Evolutionary conservation across 2,888 invertebrate species (phyloP).

Genomic region (Eupithecia dodoneata): DNA sequence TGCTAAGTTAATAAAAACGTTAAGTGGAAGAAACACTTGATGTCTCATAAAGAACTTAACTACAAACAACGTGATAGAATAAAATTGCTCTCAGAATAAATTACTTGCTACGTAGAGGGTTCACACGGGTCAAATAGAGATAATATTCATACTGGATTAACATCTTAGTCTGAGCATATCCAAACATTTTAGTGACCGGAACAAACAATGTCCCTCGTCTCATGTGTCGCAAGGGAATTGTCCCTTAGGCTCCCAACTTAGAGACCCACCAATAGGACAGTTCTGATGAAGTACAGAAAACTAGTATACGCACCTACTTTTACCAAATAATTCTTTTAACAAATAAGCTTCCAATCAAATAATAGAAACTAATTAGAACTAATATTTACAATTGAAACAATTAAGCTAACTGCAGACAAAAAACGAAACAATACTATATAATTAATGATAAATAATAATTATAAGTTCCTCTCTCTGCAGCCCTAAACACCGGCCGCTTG

Average conservation of each 20-base stretch:
- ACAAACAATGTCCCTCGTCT: conserved; percentile 50
- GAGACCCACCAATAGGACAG: background rate
- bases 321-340: too few relatives aligned
- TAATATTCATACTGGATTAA: conserved; percentile 34
- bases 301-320: background rate
- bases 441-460: too few relatives aligned
- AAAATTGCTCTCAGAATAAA: background rate
- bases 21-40: background rate
- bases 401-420: too few relatives aligned
- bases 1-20: background rate
- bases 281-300: background rate
- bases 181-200: conserved; percentile 50
- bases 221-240: conserved; percentile 26
- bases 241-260: conserved; percentile 9
- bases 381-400: too few relatives aligned
- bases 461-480: too few relatives aligned
- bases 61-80: conserved; percentile 2
- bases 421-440: too few relatives aligned
- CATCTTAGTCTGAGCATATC: conserved; percentile 42
- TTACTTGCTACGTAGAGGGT: conserved; percentile 18
- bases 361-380: too few relatives aligned
- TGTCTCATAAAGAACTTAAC: background rate
- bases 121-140: conserved; percentile 31
- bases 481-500: too few relatives aligned
- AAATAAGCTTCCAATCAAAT: too few relatives aligned